Evolutionary conservation across 2,888 invertebrate species (phyloP).

Genomic region (Drosophila limbata): DNA sequence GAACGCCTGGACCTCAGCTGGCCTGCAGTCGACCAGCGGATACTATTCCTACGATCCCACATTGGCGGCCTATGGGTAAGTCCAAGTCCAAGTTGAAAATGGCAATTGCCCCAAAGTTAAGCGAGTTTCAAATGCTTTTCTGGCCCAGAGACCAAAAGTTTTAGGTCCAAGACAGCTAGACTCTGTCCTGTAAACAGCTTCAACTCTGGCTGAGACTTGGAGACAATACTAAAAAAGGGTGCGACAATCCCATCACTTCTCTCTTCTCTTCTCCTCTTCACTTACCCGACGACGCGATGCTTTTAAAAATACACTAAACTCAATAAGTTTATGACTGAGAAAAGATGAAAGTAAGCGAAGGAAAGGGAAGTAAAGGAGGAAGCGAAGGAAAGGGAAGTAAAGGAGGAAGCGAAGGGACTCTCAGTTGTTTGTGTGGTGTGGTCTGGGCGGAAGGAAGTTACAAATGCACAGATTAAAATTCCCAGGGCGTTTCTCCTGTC

Average conservation of each 20-base stretch:
- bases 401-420: slow-evolving; percentile 12
- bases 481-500: slow-evolving; percentile 58
- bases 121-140: slow-evolving; percentile 68
- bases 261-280: slow-evolving; percentile 7
- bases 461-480: slow-evolving; percentile 71
- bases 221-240: slow-evolving; percentile 53
- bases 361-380: background rate
- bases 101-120: slow-evolving; percentile 19
- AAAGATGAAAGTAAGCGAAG: background rate
- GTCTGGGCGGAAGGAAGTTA: slow-evolving; percentile 66
- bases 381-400: slow-evolving; percentile 6
- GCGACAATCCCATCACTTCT: slow-evolving; percentile 10
- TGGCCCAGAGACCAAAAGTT: slow-evolving; percentile 62
- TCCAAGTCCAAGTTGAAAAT: slow-evolving; percentile 67
- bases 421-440: slow-evolving; percentile 45
- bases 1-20: slow-evolving; percentile 96
- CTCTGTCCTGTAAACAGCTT: slow-evolving; percentile 28
- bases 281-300: slow-evolving; percentile 61
- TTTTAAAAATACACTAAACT: slow-evolving; percentile 65
- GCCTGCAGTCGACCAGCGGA: slow-evolving; percentile 94
- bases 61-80: slow-evolving; percentile 95
- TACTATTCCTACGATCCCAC: slow-evolving; percentile 97
- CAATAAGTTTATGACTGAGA: slow-evolving; percentile 65
- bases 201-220: slow-evolving; percentile 15
- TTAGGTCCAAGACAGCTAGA: too few relatives aligned